A percentile compares a stretch with the other conserved stretches of the same genome.
Conservation (phyloP, 2,888 invertebrate species). For the Nomada fabriciana region DNA sequence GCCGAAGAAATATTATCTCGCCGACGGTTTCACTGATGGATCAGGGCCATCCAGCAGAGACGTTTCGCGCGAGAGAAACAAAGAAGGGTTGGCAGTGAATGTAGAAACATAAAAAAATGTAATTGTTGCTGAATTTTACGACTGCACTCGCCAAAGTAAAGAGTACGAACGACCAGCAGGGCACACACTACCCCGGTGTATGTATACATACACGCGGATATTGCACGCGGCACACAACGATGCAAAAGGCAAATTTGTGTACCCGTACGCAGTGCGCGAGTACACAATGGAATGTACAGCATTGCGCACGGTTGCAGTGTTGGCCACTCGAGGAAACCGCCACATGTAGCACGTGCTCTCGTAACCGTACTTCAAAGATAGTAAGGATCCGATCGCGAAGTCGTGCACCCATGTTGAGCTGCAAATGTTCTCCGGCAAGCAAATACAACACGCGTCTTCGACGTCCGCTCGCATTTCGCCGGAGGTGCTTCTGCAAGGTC, state of each 20-base stretch:
- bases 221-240: slow-evolving; percentile 36
- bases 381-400: slow-evolving; percentile 30
- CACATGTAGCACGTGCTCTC: slow-evolving; percentile 33
- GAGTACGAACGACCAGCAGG: slow-evolving; percentile 55
- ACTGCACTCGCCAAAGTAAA: slow-evolving; percentile 76
- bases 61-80: background rate
- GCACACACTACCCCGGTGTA: slow-evolving; percentile 31
- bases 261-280: slow-evolving; percentile 22
- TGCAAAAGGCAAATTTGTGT: slow-evolving; percentile 54
- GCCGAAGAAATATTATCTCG: background rate
- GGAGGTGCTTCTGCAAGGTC: slow-evolving; percentile 18
- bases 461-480: slow-evolving; percentile 35
- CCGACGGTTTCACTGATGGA: background rate
- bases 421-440: slow-evolving; percentile 49
- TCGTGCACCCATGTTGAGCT: slow-evolving; percentile 28
- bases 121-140: slow-evolving; percentile 73
- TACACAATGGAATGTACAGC: slow-evolving; percentile 61
- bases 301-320: slow-evolving; percentile 38
- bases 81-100: background rate
- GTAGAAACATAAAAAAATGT: slow-evolving; percentile 19
- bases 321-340: background rate
- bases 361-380: slow-evolving; percentile 11
- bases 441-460: slow-evolving; percentile 57
- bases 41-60: background rate
- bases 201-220: background rate